A percentile compares a stretch with the other conserved stretches of the same genome.
phyloP scores from a whole-genome alignment of 1,140 invertebrate genomes.

The Papilio xuthus region DNA sequence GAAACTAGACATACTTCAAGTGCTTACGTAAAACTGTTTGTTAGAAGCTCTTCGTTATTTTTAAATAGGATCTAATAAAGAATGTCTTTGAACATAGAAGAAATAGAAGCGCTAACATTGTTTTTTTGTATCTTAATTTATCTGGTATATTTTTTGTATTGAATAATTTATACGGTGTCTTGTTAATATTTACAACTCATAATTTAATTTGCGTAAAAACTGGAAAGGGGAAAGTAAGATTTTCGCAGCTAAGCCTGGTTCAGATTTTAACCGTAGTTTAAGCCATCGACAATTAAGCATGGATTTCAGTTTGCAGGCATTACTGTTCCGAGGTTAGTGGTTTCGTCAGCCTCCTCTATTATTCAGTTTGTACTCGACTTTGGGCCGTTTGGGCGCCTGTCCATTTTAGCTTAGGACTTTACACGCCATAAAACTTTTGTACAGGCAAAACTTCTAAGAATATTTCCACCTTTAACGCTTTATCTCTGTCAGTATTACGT shows the following conservation, averaged over 20 bases:
- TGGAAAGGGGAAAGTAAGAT: neutral
- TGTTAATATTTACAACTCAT: no score
- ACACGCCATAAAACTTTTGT: conserved; percentile 32
- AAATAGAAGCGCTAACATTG: neutral
- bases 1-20: conserved; percentile 1
- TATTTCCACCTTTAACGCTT: conserved; percentile 28
- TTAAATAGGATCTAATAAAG: neutral
- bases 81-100: no score
- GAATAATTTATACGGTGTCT: no score
- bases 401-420: conserved; percentile 35
- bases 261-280: conserved; percentile 12
- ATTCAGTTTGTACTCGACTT: conserved; percentile 27
- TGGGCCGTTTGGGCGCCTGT: conserved; percentile 14
- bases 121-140: neutral
- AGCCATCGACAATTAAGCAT: conserved; percentile 24
- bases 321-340: conserved; percentile 33
- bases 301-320: conserved; percentile 25
- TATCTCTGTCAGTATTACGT: conserved; percentile 4
- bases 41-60: neutral
- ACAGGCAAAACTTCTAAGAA: conserved; percentile 19
- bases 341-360: conserved; percentile 32
- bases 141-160: no score
- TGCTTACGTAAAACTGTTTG: neutral
- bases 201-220: no score
- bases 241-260: neutral